Evolutionary conservation across 2,113 vertebrate species (phyloP), one percentile per base, ranked within the genome.

Genomic region (Megalops atlanticus): DNA sequence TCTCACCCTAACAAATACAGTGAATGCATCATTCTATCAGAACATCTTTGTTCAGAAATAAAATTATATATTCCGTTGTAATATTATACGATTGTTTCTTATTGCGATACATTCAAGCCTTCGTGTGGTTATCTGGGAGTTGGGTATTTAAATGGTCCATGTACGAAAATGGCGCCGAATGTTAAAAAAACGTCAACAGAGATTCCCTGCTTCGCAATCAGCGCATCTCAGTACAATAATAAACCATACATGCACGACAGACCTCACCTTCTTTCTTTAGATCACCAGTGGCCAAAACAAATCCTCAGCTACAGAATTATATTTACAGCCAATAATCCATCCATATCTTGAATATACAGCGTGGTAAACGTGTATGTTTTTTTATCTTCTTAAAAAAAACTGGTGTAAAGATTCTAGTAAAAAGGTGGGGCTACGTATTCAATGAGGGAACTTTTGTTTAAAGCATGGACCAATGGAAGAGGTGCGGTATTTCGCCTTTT

Each of bases 111-210:
- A 64, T 41, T 41, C 41, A 64, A 45, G 0, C 64, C 27, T 40
- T 21, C 10, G 38, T 21, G 41, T 24, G 40, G 43, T 35, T 31
- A 78, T 74, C 79, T 84, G 81, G 88, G 82, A 82, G 89, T 85
- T 85, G 79, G 75, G 31, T 52, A 73, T 85, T 86, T 76, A 77
- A 87, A 78, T 40, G 80, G 74, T 83, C 87, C 78, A 33, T 88
- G 88, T 87, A 88, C 91, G 91, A 88, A 94, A 94, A 94, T 94
- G 93, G 93, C 92, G 93, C 90, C 91, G 83, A 90, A 88, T 89
- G 87, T 84, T 83, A 82, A 79, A 86, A 84, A 87, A 88, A 88
- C 87, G 87, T 91, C 87, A 92, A 92, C 90, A 82, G 45, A 92
- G 81, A 90, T 86, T 78, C 83, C 82, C 71, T 54, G 74, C 80